These are phyloP conservation scores for Aegotheles bennettii DNA, from an alignment of 2,113 vertebrate genomes.

Conservation along the genomic window DNA sequence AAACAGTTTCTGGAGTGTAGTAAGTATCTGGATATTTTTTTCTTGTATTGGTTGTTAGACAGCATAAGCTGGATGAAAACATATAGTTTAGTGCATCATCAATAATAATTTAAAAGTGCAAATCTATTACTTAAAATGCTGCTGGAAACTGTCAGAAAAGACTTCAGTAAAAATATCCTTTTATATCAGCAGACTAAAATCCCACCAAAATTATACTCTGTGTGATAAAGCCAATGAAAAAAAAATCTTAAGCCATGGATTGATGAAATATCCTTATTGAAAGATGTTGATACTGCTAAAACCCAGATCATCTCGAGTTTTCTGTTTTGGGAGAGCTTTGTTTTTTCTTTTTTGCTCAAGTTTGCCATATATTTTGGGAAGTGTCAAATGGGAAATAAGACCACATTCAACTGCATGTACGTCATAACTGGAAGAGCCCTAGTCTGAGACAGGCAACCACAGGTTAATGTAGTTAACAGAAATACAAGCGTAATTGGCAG, in stretches of 20 bases:
- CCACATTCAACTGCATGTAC: background rate
- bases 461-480: background rate
- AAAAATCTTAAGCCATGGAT: background rate
- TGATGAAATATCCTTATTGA: background rate
- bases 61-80: background rate
- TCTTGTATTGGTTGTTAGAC: background rate
- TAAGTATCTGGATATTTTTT: conserved; percentile 75
- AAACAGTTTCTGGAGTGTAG: conserved; percentile 94
- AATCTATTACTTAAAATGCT: background rate
- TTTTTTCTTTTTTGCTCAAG: background rate
- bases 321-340: background rate
- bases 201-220: background rate
- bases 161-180: background rate
- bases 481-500: background rate
- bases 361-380: background rate
- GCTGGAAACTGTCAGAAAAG: background rate
- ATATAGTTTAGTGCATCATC: background rate
- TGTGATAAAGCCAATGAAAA: background rate
- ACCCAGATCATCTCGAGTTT: background rate
- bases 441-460: background rate
- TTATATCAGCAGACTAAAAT: background rate
- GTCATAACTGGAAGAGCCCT: background rate
- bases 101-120: background rate
- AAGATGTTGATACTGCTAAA: background rate
- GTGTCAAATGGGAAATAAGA: background rate